These are phyloP conservation scores for Tyrannus savana DNA, from an alignment of 2,113 vertebrate genomes.

Conservation along the genomic window DNA sequence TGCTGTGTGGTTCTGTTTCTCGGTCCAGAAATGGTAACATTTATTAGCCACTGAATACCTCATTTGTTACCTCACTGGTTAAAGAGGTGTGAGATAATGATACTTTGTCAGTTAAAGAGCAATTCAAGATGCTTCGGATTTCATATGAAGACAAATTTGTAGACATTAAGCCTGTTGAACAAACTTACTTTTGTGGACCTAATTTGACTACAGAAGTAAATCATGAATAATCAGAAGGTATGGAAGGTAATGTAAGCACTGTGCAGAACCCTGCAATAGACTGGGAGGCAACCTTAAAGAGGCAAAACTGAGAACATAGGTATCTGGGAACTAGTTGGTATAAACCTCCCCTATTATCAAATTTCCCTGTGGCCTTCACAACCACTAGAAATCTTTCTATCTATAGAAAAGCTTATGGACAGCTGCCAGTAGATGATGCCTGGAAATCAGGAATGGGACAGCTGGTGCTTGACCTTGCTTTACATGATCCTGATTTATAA, in stretches of 20 bases:
- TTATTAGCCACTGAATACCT: background rate
- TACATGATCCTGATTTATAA: constrained; percentile 13
- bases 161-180: background rate
- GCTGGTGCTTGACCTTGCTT: constrained; percentile 49
- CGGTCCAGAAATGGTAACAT: background rate
- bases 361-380: constrained; percentile 26
- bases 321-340: background rate
- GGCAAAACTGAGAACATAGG: background rate
- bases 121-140: background rate
- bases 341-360: background rate
- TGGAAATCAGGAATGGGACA: constrained; percentile 46
- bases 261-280: background rate
- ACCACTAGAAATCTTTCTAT: constrained; percentile 30
- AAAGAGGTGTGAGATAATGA: constrained; percentile 35
- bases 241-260: background rate
- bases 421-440: constrained; percentile 44
- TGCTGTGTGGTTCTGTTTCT: background rate
- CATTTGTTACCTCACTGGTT: background rate
- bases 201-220: background rate
- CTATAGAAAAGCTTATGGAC: constrained; percentile 51
- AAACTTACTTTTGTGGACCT: background rate
- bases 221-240: background rate
- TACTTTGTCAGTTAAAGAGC: background rate
- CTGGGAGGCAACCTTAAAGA: background rate
- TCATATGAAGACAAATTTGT: background rate